Base-by-base conservation (phyloP, 1,140 invertebrate genomes). In the Trissolcus basalis region DNA sequence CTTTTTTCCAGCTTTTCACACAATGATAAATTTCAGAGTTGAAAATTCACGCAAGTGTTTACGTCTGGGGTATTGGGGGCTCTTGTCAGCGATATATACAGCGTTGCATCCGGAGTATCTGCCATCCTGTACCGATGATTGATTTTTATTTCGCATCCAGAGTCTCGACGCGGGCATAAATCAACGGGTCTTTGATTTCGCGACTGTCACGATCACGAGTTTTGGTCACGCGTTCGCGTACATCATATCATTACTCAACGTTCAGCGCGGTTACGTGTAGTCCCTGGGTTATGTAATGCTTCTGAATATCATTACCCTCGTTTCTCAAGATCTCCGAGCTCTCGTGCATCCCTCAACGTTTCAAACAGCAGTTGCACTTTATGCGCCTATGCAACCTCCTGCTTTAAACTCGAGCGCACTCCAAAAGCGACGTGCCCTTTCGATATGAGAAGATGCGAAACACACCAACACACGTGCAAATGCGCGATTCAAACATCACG, bases 291-390 rank as follows among this genome's bases (percentile, higher is more conserved):
- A 65, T 35, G 58, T 67, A 75, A 75, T 65, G 71, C 50, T 48
- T 51, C 51, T 36, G 68, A 76, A 76, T 79, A 76, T 79, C 77
- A 76, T 79, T 79, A 79, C 68, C 77, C 72, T 76, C 72, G 77
- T 79, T 79, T 70, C 77, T 76, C 69, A 70, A 79, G 78, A 79
- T 70, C 68, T 73, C 59, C 14, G 27, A 50, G 59, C 53, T 49
- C 35, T 72, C 53, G 67, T 49, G 50, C 61, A 60, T 72, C 60
- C 77, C 72, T 68, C 55, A 16, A 53, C 77, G 64, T 77, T 76
- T 69, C 69, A 70, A 76, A 79, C 72, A 73, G 77, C 68, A 75
- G 77, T 77, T 79, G 73, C 78, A 77, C 78, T 79, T 79, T 79
- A 79, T 73, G 78, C 73, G 70, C 59, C 74, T 71, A 70, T 79